Conservation (phyloP, 2,113 vertebrate genomes). For the Glareola pratincola region DNA sequence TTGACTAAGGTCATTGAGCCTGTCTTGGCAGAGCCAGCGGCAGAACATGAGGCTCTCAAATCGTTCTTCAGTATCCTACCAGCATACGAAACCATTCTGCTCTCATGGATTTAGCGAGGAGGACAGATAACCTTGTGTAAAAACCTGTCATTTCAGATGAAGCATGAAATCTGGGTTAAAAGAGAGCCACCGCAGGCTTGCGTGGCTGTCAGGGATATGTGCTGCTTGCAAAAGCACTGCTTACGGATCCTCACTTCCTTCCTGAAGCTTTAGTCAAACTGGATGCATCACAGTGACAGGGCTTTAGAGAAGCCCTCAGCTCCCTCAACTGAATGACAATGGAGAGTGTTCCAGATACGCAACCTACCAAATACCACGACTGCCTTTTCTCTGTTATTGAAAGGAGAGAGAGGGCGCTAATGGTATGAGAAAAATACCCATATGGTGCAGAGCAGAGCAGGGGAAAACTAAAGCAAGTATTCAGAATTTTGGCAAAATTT, state of each 20-base stretch:
- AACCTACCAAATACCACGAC: fast-evolving
- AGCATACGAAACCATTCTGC: background rate
- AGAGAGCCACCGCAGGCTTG: background rate
- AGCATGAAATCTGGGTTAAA: background rate
- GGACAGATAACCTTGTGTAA: background rate
- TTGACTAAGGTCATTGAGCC: too few relatives aligned
- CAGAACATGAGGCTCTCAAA: background rate
- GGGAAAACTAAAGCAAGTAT: background rate
- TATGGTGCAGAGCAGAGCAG: background rate
- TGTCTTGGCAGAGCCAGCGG: background rate
- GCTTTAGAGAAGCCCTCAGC: background rate
- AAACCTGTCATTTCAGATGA: background rate
- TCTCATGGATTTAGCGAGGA: background rate
- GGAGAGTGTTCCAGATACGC: background rate
- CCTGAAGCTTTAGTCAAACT: background rate
- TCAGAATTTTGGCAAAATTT: background rate
- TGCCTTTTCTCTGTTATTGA: background rate
- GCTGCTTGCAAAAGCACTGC: background rate
- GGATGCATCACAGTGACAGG: background rate
- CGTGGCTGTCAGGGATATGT: background rate
- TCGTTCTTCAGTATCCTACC: background rate
- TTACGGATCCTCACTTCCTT: background rate
- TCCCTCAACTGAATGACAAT: background rate
- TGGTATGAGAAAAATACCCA: background rate
- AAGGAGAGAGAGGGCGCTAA: background rate